These are phyloP conservation scores for Tipula confusa DNA, from an alignment of 2,888 invertebrate species.

Conservation along the genomic window DNA sequence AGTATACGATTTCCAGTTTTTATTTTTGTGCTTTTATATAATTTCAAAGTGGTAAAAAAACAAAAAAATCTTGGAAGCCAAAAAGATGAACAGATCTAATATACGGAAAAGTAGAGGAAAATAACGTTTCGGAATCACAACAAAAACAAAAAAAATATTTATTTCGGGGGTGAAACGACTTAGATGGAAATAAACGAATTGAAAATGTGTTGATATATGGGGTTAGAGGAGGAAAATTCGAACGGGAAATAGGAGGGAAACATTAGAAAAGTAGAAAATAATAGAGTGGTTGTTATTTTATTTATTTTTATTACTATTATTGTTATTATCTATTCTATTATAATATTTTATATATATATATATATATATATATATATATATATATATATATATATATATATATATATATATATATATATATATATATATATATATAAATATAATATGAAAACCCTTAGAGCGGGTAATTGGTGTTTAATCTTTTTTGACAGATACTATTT, in stretches of 20 bases:
- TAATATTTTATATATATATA: not conserved
- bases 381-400: too few relatives aligned
- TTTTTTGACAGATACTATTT: conserved; percentile 53
- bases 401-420: too few relatives aligned
- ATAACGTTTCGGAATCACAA: not conserved
- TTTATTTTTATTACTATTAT: conserved; percentile 6
- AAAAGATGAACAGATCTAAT: not conserved
- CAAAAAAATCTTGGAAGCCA: conserved; percentile 12
- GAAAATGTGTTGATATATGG: not conserved
- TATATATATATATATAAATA: not conserved
- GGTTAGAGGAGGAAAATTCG: not conserved
- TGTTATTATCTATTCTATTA: conserved; percentile 14
- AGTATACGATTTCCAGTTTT: not conserved
- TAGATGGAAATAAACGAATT: not conserved
- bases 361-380: not conserved
- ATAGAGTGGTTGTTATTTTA: conserved; percentile 1
- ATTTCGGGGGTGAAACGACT: not conserved
- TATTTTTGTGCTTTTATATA: not conserved
- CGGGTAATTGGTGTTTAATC: conserved; percentile 51
- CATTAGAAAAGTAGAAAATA: conserved; percentile 3
- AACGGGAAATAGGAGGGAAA: not conserved
- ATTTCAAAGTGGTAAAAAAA: not conserved
- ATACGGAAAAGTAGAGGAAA: not conserved
- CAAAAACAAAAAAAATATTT: not conserved
- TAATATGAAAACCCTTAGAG: conserved; percentile 35